Conservation (phyloP, 1,140 invertebrate species). For the Papilio polyxenes region DNA sequence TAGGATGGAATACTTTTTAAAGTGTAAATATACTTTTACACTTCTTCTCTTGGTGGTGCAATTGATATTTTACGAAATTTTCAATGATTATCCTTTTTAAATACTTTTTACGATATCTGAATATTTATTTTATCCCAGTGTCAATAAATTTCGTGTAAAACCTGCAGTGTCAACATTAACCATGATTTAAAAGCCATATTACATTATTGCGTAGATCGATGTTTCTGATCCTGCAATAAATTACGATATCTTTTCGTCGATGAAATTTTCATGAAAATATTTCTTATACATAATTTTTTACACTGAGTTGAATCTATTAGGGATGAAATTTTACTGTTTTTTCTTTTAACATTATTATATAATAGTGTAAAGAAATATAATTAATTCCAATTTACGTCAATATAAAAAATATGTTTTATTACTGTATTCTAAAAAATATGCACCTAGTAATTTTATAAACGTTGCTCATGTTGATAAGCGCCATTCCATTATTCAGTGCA, state of each 20-base stretch:
- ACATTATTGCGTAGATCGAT: constrained; percentile 15
- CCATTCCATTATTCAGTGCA: constrained; percentile 34
- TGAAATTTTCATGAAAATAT: constrained; percentile 20
- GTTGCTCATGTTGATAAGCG: constrained; percentile 23
- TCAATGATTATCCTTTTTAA: constrained; percentile 14
- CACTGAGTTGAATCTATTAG: not conserved
- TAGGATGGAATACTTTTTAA: too few relatives aligned
- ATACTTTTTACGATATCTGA: constrained; percentile 28
- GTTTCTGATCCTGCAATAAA: constrained; percentile 24
- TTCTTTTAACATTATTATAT: too few relatives aligned
- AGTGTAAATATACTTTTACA: not conserved
- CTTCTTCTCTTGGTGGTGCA: not conserved
- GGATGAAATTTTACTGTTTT: too few relatives aligned
- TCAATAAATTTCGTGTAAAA: constrained; percentile 20
- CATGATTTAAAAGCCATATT: constrained; percentile 26
- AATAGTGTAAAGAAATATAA: too few relatives aligned
- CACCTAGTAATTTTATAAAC: not conserved
- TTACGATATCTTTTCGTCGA: constrained; percentile 21
- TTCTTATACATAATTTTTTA: not conserved
- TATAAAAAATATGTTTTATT: not conserved
- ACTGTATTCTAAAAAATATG: not conserved
- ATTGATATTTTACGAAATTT: not conserved
- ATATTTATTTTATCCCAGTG: constrained; percentile 21
- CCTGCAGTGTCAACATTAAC: constrained; percentile 26
- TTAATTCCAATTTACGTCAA: too few relatives aligned